Base-by-base conservation (phyloP, 2,888 invertebrate genomes). In the Crossocerus cetratus region DNA sequence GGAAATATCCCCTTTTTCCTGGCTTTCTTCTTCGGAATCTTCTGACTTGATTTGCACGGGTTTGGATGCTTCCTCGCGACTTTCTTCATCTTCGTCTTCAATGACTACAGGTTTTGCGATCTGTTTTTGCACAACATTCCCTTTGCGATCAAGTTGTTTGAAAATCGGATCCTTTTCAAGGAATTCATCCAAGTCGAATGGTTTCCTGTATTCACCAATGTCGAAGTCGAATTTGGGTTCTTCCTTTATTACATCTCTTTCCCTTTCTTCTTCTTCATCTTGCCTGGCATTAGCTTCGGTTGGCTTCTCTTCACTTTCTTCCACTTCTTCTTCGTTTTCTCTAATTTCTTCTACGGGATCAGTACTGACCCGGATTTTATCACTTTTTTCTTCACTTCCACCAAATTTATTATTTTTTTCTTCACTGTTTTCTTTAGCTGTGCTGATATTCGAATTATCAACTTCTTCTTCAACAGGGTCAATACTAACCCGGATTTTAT, bases 171-270 rank as follows among this genome's bases (percentile, higher is more conserved):
- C 75, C 44, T 83, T 74, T 71, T 80, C 76, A 61, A 84, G 76
- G 59, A 86, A 79, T 45, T 83, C 81, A 21, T 82, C 81, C 57
- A 83, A 82, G 77, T 86, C 67, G 55, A 87, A 86, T 18, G 87
- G 86, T 60, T 84, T 80, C 49, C 42, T 80, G 62, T 83, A 84
- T 20, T 86, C 84, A 20, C 83, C 74, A 65, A 86, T 80, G 44
- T 87, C 84, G 69, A 87, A 86, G 14, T 69, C 62, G n/a, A 69
- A 72, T 16, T 63, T 32, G 32, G 32, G 32, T 32, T 32, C 32
- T 32, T 32, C 32, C 8, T 32, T 32, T 32, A 11, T 32, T 32
- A 32, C 11, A 8, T 32, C 11, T 11, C 1, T 3, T 32, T 32
- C 11, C 5, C 32, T 32, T 32, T 32, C 32, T 32, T 32, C 32